These are phyloP conservation scores for Zophobas atratus DNA, from an alignment of 1,140 invertebrate species.

Conservation along the genomic window DNA sequence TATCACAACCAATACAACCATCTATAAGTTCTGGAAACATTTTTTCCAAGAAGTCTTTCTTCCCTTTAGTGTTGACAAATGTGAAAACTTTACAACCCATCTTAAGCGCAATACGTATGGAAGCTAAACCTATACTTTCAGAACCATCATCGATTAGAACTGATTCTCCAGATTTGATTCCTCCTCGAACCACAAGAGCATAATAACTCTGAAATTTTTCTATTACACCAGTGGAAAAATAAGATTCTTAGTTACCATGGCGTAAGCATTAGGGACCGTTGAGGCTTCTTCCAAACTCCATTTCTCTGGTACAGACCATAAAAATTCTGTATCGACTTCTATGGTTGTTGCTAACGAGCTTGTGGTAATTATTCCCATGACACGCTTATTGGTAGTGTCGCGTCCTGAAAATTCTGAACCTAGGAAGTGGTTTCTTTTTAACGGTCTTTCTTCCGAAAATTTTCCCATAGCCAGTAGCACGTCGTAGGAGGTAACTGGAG, in stretches of 20 bases:
- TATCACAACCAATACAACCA: slow-evolving; percentile 89
- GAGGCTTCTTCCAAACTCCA: slow-evolving; percentile 95
- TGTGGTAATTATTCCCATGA: slow-evolving; percentile 96
- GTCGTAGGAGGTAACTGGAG: slow-evolving; percentile 97
- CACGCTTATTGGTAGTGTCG: slow-evolving; percentile 79
- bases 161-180: slow-evolving; percentile 86
- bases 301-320: slow-evolving; percentile 91
- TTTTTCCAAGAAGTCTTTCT: slow-evolving; percentile 90
- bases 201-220: slow-evolving; percentile 82
- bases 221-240: neutral
- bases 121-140: slow-evolving; percentile 96
- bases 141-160: slow-evolving; percentile 96
- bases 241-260: slow-evolving; percentile 75
- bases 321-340: slow-evolving; percentile 85
- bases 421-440: slow-evolving; percentile 93
- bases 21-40: slow-evolving; percentile 89
- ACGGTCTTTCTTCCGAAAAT: slow-evolving; percentile 94
- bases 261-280: slow-evolving; percentile 95
- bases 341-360: slow-evolving; percentile 92
- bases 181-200: slow-evolving; percentile 88
- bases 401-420: slow-evolving; percentile 95
- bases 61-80: slow-evolving; percentile 90
- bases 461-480: slow-evolving; percentile 98
- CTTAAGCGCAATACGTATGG: slow-evolving; percentile 92
- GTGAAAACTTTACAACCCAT: slow-evolving; percentile 90